These are phyloP conservation scores for Phaonia tiefii DNA, from an alignment of 2,888 invertebrate genomes.

Conservation along the genomic window DNA sequence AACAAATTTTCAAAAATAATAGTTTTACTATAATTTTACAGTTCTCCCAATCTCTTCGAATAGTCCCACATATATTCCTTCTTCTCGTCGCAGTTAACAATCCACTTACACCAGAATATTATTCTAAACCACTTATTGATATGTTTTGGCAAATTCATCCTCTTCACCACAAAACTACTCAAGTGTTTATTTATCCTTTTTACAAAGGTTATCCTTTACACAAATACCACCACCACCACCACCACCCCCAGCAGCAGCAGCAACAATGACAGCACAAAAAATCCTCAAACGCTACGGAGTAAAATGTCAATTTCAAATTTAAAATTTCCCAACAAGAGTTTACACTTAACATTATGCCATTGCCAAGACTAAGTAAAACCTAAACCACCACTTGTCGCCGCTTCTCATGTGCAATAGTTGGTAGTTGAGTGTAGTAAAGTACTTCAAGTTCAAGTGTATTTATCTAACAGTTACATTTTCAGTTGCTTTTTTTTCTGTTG, in stretches of 20 bases:
- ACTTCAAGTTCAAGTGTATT: conserved; percentile 58
- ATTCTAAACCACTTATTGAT: conserved; percentile 10
- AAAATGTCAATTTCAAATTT: conserved; percentile 34
- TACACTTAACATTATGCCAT: conserved; percentile 41
- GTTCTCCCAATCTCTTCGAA: neutral
- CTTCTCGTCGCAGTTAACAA: too few species aligned
- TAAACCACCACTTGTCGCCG: neutral
- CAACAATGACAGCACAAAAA: neutral
- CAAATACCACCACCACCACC: conserved; percentile 32
- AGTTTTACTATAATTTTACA: too few species aligned
- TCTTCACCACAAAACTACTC: neutral
- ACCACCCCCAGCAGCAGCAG: neutral
- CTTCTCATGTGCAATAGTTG: neutral
- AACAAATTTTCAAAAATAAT: too few species aligned
- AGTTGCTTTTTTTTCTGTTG: conserved; percentile 37
- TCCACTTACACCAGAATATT: conserved; percentile 1
- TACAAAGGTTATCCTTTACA: conserved; percentile 45
- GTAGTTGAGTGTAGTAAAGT: neutral
- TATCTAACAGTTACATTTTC: conserved; percentile 56
- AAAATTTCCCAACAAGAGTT: conserved; percentile 36
- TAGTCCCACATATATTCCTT: neutral
- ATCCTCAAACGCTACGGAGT: neutral
- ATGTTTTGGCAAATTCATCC: conserved; percentile 17
- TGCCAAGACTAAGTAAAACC: neutral
- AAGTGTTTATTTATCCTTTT: conserved; percentile 44